Conservation (phyloP, 2,113 vertebrate species). For the Cebus imitator region DNA sequence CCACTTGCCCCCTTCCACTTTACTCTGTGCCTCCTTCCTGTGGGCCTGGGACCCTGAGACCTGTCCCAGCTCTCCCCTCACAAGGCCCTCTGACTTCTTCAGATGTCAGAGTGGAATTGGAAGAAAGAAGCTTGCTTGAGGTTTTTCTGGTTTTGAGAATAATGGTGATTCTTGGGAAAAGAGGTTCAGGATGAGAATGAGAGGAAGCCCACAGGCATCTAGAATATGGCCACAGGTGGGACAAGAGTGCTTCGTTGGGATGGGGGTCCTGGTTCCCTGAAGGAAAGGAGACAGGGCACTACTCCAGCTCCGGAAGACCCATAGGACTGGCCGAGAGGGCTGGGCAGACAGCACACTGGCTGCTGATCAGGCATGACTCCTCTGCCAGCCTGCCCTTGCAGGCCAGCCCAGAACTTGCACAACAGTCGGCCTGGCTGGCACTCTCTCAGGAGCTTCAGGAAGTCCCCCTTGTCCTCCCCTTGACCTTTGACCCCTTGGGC, state of each 20-base stretch:
- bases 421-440: constrained; percentile 63
- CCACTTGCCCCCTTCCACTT: not conserved
- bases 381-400: constrained; percentile 39
- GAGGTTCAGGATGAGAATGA: not conserved
- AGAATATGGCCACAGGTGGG: not conserved
- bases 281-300: not conserved
- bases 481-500: constrained; percentile 57
- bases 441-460: constrained; percentile 72
- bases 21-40: not conserved
- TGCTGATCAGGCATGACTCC: not conserved
- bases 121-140: not conserved
- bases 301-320: not conserved
- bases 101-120: not conserved
- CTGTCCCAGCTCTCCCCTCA: not conserved
- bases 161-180: not conserved
- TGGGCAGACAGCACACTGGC: not conserved
- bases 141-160: not conserved
- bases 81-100: not conserved
- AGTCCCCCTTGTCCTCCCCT: constrained; percentile 68
- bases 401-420: constrained; percentile 60
- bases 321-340: not conserved
- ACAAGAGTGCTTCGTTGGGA: not conserved
- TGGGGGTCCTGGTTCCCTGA: not conserved
- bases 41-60: not conserved
- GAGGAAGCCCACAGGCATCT: not conserved